Evolutionary conservation across 2,797 vertebrate species (phyloP), one percentile per base, ranked within the genome.

Genomic region (Danio aesculapii): DNA sequence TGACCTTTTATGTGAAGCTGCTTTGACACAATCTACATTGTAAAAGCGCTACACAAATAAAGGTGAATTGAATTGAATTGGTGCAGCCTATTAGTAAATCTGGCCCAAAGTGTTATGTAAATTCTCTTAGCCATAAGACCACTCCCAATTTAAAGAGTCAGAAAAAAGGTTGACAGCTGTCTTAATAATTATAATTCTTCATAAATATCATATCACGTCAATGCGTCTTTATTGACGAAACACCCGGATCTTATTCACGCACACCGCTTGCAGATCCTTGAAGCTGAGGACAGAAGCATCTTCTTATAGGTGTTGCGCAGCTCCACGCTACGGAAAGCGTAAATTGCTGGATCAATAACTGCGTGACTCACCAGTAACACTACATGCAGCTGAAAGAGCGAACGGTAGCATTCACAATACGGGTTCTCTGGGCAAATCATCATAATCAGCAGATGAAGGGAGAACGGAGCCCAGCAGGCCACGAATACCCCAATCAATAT

Each of bases 331-430:
- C 97, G 95, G 82, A 97, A 98, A 39, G 98, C 97, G 8, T 98
- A 99, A 90, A 99, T 98, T 74, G 97, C 95, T 0, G 98, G 98
- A 84, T 99, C 95, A 0, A 99, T 95, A 69, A 97, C 88, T 0
- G 96, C 95, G 5, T 98, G 98, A 87, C 96, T 97, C 94, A 98
- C 96, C 79, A 99, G 89, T 59, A 99, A 88, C 0, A 96, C 90
- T 39, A 97, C 93, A 0, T 99, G 97, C 30, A 98, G 90, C 12
- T 98, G 93, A 84, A 98, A 97, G 79, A 98, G 94, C 1, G 98
- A 98, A 73, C 96, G 93, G 82, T 98, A 99, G 85, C 98, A 99
- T 87, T 95, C 93, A 8, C 98, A 99, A 78, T 99, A 99, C 0
- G 98, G 97, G 86, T 99, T 96, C 53, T 88, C 84, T 0, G 96